Evolutionary conservation across 1,140 invertebrate species (phyloP).

Genomic region (Macrosteles quadrilineatus): DNA sequence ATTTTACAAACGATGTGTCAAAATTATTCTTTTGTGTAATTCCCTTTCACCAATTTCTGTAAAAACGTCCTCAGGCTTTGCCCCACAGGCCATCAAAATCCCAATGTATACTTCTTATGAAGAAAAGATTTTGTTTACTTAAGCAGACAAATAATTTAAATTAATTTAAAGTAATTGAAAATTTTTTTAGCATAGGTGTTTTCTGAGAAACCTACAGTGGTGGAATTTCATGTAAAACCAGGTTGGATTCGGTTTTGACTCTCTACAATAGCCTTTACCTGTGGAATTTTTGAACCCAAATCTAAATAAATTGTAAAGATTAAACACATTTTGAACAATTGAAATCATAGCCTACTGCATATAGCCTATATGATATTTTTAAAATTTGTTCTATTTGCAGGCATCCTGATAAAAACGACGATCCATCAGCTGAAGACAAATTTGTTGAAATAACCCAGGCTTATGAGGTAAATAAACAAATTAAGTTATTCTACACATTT

Average conservation of each 20-base stretch:
- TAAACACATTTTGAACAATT: not conserved
- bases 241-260: not conserved
- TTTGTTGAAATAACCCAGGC: conserved; percentile 96
- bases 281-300: not conserved
- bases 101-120: no score
- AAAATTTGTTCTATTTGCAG: conserved; percentile 54
- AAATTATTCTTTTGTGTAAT: no score
- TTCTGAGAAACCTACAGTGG: not conserved
- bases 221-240: not conserved
- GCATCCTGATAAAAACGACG: conserved; percentile 95
- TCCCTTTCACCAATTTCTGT: no score
- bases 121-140: no score
- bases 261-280: not conserved
- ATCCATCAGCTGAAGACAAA: conserved; percentile 80
- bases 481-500: no score
- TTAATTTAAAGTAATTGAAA: no score
- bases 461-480: conserved; percentile 76
- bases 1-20: no score
- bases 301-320: not conserved
- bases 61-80: no score
- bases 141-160: no score
- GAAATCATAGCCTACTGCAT: not conserved
- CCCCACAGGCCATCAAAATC: not conserved
- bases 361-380: not conserved
- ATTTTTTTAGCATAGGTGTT: no score